Conservation (phyloP, 2,888 invertebrate species). For the Parnassius smintheus region DNA sequence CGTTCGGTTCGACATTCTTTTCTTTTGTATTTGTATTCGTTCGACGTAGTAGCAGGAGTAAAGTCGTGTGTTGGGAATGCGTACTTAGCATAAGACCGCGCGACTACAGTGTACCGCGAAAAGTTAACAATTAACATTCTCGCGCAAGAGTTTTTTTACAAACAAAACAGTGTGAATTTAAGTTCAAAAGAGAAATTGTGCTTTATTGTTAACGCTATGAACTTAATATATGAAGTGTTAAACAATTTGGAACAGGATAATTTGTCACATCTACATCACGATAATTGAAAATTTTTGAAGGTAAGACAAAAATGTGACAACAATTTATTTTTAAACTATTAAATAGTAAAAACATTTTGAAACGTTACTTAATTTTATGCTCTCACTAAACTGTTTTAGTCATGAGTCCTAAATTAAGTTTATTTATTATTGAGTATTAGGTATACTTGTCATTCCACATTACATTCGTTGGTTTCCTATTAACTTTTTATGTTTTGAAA, state of each 20-base stretch:
- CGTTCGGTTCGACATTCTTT: too few species aligned
- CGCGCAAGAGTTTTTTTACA: conserved; percentile 56
- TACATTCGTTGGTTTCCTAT: neutral
- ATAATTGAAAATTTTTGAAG: conserved; percentile 37
- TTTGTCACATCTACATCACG: conserved; percentile 33
- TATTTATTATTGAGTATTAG: too few species aligned
- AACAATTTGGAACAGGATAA: conserved; percentile 52
- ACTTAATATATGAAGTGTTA: conserved; percentile 48
- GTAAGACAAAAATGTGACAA: conserved; percentile 44
- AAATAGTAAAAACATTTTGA: too few species aligned
- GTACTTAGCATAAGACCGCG: conserved; percentile 53
- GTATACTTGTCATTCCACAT: too few species aligned
- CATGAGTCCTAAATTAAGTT: too few species aligned
- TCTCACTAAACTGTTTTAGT: too few species aligned
- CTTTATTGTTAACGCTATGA: conserved; percentile 53
- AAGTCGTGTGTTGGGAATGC: conserved; percentile 58
- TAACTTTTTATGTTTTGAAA: conserved; percentile 21
- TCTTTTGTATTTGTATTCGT: conserved; percentile 67
- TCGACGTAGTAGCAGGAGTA: conserved; percentile 58
- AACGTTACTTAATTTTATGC: too few species aligned
- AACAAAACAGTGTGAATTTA: conserved; percentile 66
- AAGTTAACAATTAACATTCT: conserved; percentile 53
- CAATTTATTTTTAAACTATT: conserved; percentile 2
- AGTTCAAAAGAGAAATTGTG: conserved; percentile 57
- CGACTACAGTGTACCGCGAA: conserved; percentile 62